Evolutionary conservation across 2,113 vertebrate species (phyloP).

Genomic region (Scomber scombrus): DNA sequence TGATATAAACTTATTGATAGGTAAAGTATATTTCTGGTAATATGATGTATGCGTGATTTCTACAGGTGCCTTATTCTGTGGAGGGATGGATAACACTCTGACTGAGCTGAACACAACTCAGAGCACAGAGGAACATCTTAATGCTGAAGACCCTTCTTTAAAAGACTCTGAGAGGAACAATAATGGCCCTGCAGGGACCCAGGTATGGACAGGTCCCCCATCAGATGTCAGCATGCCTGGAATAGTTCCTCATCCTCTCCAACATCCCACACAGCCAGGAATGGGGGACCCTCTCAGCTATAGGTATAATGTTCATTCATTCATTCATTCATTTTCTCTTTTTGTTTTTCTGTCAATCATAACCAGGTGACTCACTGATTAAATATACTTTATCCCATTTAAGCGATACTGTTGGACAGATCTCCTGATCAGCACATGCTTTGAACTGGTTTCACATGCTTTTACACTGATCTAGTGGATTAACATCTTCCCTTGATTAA

Average conservation of each 20-base stretch:
- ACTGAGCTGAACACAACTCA: neutral
- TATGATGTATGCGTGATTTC: neutral
- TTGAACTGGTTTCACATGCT: neutral
- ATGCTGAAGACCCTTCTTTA: neutral
- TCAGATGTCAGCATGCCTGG: constrained; percentile 25
- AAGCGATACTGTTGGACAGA: neutral
- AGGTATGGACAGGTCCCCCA: neutral
- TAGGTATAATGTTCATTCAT: constrained; percentile 5
- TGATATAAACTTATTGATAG: neutral
- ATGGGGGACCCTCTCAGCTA: constrained; percentile 17
- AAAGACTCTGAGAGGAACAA: neutral
- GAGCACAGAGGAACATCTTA: neutral
- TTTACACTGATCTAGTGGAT: neutral
- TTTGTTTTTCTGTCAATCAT: neutral
- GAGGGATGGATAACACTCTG: constrained; percentile 8
- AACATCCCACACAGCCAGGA: constrained; percentile 4
- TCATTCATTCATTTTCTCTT: neutral
- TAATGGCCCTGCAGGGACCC: neutral
- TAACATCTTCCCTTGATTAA: neutral
- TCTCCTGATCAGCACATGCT: neutral
- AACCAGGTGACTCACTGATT: neutral
- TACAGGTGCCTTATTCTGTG: constrained; percentile 3
- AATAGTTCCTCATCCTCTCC: neutral
- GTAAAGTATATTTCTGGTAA: neutral
- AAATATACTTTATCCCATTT: neutral